Evolutionary conservation across 2,797 vertebrate species (phyloP).

Genomic region (Gambelia wislizenii): DNA sequence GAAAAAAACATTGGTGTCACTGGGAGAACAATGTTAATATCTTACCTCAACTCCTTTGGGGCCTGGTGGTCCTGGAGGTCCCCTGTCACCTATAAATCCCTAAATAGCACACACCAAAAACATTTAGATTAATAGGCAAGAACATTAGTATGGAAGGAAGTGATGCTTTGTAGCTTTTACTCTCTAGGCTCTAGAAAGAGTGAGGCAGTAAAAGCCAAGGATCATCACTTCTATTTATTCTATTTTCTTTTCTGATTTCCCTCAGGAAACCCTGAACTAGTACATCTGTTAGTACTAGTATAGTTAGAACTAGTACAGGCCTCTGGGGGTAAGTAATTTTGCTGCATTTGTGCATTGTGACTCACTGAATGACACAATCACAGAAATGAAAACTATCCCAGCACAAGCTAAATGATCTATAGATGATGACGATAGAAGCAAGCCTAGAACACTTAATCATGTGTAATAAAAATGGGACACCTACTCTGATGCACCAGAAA

Average conservation of each 20-base stretch:
- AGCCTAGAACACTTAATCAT: neutral
- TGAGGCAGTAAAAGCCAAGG: slow-evolving; percentile 2
- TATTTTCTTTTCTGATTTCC: slow-evolving; percentile 13
- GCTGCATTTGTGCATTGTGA: neutral
- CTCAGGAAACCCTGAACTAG: slow-evolving; percentile 14
- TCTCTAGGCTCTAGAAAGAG: neutral
- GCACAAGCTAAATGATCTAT: neutral
- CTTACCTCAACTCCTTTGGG: slow-evolving; percentile 92
- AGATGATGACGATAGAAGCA: no score
- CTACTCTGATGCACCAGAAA: neutral
- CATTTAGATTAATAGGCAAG: neutral
- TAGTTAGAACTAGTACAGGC: no score
- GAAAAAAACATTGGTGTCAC: neutral
- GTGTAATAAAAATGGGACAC: neutral
- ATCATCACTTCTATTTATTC: slow-evolving; percentile 12
- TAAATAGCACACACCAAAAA: slow-evolving; percentile 63
- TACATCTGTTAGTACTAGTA: neutral
- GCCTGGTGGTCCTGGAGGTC: slow-evolving; percentile 88
- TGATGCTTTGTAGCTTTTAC: no score
- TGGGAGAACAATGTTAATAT: slow-evolving; percentile 33
- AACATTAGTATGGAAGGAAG: neutral
- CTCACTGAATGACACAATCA: neutral
- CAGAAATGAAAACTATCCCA: neutral
- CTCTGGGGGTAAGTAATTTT: neutral
- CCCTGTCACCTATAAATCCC: slow-evolving; percentile 90